Base-by-base conservation (phyloP, 30 jellyfish, hydroid and myxozoan genomes). In the Rhopilema esculentum region DNA sequence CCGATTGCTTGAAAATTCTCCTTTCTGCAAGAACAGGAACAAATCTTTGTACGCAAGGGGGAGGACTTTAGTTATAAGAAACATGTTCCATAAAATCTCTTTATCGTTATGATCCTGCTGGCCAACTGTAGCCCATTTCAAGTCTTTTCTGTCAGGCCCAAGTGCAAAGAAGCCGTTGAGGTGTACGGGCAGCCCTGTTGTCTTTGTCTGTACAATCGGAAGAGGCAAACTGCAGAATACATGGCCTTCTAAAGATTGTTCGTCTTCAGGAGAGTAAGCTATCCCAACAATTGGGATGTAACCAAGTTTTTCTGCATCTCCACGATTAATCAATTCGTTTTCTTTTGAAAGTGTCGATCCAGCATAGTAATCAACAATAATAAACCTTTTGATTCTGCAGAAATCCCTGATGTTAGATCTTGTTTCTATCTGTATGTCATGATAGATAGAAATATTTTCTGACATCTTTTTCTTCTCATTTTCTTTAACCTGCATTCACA, bases 121-220 rank as follows among this genome's bases (percentile, higher is more conserved):
- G 7, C 53, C 72, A 52, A 75, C 28, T 22, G 88, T 8, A 6
- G 66, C 76, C 94, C 94, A 85, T 66, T 85, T 85, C 88, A 85
- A 76, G 30, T 85, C 94, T 66, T 85, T 85, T 28, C 94, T 22
- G 69, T 85, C 94, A 17, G 88, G 87, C 23, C 94, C 94, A 70
- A 85, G 94, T 0, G 94, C 94, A 33, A 85, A 85, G 78, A 20
- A 74, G 32, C 94, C 94, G 33, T 85, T 85, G 1, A 85, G 83
- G 40, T 85, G 94, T 4, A 85, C 94, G 4, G 94, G 88, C 25
- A 85, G 66, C 0, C 88, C 77, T 9, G 94, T 85, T 18, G 66
- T 18, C 49, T 77, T 61, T 18, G 40, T 50, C 23, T 62, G 72
- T 21, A 73, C 23, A 4, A 85, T 63, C 4, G 94, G 94, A 17